Conservation (phyloP, 2,888 invertebrate species). For the Stictocephala bisonia region DNA sequence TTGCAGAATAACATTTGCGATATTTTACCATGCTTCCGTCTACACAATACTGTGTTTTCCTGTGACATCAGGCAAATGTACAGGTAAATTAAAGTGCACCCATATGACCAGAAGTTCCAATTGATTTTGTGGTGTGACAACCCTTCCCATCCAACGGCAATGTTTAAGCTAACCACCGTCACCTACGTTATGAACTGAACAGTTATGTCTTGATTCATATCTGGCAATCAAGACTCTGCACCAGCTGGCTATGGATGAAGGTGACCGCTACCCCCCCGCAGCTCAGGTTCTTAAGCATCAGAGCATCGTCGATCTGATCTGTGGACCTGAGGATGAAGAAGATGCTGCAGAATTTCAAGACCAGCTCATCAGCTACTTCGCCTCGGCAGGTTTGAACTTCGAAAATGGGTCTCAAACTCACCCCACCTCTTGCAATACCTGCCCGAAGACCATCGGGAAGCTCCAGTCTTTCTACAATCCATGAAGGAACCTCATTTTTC, state of each 20-base stretch:
- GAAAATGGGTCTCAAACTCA: conserved; percentile 41
- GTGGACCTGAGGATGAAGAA: conserved; percentile 12
- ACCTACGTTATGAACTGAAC: conserved; percentile 54
- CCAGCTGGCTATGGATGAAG: conserved; percentile 50
- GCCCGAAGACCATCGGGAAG: not conserved
- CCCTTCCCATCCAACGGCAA: not conserved
- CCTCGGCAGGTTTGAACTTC: conserved; percentile 25
- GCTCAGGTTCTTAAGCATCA: conserved; percentile 41
- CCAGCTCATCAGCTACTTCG: not conserved
- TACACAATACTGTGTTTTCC: conserved; percentile 20
- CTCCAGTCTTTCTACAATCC: not conserved
- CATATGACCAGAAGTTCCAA: conserved; percentile 27
- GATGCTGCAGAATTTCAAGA: not conserved
- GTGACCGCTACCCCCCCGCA: conserved; percentile 44
- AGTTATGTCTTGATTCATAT: no score
- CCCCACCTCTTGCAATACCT: not conserved
- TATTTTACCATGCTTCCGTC: not conserved
- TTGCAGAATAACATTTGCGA: conserved; percentile 35
- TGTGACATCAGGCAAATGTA: conserved; percentile 44
- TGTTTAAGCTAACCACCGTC: conserved; percentile 50
- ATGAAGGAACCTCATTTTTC: not conserved
- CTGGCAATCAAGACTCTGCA: conserved; percentile 50
- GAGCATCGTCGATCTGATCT: conserved; percentile 55
- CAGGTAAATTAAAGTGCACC: conserved; percentile 2
- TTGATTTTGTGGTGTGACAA: conserved; percentile 10